phyloP scores from a whole-genome alignment of 2,113 vertebrate genomes.

The Rhinichthys klamathensis region DNA sequence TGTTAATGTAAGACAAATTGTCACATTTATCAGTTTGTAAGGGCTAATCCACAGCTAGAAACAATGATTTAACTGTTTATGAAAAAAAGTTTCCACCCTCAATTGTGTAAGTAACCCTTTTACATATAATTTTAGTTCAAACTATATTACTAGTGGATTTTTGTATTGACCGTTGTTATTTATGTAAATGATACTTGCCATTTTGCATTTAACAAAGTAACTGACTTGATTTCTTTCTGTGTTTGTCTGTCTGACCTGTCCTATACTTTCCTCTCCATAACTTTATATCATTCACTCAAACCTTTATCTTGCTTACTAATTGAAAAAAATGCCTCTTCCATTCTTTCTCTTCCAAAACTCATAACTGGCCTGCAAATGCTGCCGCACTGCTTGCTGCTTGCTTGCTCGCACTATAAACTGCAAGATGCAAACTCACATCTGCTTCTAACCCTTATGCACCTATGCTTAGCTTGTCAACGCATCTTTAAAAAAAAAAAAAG shows the following conservation, averaged over 20 bases:
- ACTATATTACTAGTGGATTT: not conserved
- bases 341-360: not conserved
- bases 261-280: not conserved
- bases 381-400: conserved; percentile 1
- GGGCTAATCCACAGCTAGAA: too few relatives aligned
- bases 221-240: not conserved
- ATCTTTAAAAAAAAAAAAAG: not conserved
- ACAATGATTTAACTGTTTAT: not conserved
- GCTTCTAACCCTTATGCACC: not conserved
- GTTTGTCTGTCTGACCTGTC: not conserved
- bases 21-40: too few relatives aligned
- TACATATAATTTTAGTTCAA: not conserved
- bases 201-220: too few relatives aligned
- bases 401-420: not conserved
- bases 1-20: too few relatives aligned
- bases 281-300: not conserved
- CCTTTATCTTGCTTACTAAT: not conserved
- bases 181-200: too few relatives aligned
- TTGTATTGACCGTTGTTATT: not conserved
- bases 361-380: not conserved
- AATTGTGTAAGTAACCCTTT: not conserved
- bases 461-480: not conserved
- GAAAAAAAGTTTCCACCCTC: not conserved
- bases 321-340: not conserved
- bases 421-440: not conserved